Percentiles rank a stretch among this genome's conserved stretches.
phyloP scores from a whole-genome alignment of 64 coral and sea anemone species.

The Dendronephthya gigantea region DNA sequence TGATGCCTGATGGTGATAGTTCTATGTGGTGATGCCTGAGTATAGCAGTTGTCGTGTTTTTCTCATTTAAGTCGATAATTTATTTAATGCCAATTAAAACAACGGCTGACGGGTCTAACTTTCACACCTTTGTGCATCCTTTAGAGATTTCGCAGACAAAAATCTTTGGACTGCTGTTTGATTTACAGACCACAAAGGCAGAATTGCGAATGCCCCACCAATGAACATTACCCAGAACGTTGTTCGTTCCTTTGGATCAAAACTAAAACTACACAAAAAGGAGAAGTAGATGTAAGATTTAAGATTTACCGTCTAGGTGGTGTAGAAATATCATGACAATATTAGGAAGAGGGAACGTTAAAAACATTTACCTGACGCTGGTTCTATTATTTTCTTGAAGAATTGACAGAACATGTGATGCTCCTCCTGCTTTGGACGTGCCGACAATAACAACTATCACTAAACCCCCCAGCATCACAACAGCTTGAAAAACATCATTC shows the following conservation, averaged over 20 bases:
- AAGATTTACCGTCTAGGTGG: too few species aligned
- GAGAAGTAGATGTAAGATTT: background rate
- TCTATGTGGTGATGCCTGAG: too few species aligned
- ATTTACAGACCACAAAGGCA: slow-evolving; percentile 9
- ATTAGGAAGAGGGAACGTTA: background rate
- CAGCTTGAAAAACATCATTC: slow-evolving; percentile 95
- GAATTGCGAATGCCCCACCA: background rate
- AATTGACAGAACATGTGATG: background rate
- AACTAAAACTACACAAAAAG: background rate
- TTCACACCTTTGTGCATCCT: background rate
- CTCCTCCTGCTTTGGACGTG: slow-evolving; percentile 63
- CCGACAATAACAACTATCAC: slow-evolving; percentile 70
- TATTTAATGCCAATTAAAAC: too few species aligned
- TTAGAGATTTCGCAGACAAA: background rate
- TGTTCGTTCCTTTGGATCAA: background rate
- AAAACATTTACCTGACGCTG: background rate
- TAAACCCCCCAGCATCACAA: slow-evolving; percentile 78
- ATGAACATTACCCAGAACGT: slow-evolving; percentile 10
- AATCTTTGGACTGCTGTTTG: slow-evolving; percentile 10
- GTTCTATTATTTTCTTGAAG: slow-evolving; percentile 3
- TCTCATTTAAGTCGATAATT: too few species aligned
- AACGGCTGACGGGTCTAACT: too few species aligned
- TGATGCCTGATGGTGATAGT: too few species aligned
- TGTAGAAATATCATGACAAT: too few species aligned
- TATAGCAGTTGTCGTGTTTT: too few species aligned